These are phyloP conservation scores for Euleptes europaea DNA, from an alignment of 2,113 vertebrate species.

Conservation along the genomic window DNA sequence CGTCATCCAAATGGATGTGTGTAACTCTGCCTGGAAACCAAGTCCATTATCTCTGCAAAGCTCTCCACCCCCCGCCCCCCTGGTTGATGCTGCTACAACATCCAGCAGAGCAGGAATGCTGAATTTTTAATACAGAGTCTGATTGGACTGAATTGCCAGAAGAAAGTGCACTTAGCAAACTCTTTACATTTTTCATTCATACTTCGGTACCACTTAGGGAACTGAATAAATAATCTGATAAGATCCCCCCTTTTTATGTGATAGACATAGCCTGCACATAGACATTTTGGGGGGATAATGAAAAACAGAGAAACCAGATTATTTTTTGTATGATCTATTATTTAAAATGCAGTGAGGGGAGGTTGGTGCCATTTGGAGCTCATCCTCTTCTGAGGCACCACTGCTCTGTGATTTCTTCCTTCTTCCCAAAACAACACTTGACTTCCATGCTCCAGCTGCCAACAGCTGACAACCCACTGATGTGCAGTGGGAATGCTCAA, in stretches of 20 bases:
- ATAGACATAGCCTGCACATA: neutral
- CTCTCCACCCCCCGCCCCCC: too few relatives aligned
- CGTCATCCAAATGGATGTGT: conserved; percentile 16
- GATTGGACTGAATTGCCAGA: conserved; percentile 10
- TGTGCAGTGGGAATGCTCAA: too few relatives aligned
- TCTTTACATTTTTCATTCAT: conserved; percentile 4
- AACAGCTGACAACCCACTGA: too few relatives aligned
- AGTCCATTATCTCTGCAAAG: neutral
- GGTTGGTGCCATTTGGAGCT: neutral
- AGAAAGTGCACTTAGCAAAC: neutral
- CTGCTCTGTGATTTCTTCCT: neutral
- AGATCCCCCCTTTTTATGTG: neutral
- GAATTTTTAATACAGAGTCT: conserved; percentile 38
- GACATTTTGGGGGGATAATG: neutral
- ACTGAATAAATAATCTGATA: neutral
- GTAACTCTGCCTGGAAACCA: neutral
- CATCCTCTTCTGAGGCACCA: neutral
- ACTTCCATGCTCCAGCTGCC: too few relatives aligned
- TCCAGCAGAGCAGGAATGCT: conserved; percentile 12
- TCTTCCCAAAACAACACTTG: too few relatives aligned
- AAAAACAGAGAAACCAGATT: neutral
- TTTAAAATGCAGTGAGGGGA: neutral
- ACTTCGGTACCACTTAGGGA: neutral
- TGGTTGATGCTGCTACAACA: neutral
- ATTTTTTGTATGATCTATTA: neutral